A percentile compares a stretch with the other conserved stretches of the same genome.
Conservation (phyloP, 2,113 vertebrate genomes). For the Actenoides lindsayi region DNA sequence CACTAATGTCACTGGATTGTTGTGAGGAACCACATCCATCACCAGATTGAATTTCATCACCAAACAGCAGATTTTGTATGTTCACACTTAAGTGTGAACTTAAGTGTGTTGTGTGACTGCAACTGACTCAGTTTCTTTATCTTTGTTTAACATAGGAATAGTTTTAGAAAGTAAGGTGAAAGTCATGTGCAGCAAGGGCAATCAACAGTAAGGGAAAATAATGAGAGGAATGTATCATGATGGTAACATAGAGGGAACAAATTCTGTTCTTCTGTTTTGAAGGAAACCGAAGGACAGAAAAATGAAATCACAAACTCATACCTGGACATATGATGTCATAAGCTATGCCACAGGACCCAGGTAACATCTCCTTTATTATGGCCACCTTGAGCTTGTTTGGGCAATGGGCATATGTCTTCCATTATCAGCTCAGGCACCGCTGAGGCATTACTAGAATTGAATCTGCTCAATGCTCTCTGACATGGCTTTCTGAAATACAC, state of each 20-base stretch:
- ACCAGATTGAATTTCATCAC: not conserved
- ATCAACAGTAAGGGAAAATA: not conserved
- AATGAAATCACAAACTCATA: not conserved
- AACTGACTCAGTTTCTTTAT: not conserved
- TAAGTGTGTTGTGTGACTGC: not conserved
- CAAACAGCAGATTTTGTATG: not conserved
- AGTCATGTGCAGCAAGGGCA: not conserved
- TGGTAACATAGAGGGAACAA: not conserved
- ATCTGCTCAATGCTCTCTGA: not conserved
- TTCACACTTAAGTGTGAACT: not conserved
- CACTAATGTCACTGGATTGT: not conserved
- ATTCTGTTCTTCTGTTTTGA: not conserved
- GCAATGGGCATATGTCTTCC: not conserved
- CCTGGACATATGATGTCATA: not conserved
- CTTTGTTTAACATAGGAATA: not conserved
- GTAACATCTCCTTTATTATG: not conserved
- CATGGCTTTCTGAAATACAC: not conserved
- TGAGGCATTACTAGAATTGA: not conserved
- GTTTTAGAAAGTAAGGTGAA: not conserved
- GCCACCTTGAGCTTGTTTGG: not conserved
- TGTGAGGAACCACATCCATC: not conserved
- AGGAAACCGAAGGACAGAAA: not conserved
- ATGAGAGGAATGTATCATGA: not conserved
- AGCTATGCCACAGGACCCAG: not conserved
- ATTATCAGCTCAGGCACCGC: not conserved